Base-by-base conservation (phyloP, 2,888 invertebrate species). In the Lottia scabra region DNA sequence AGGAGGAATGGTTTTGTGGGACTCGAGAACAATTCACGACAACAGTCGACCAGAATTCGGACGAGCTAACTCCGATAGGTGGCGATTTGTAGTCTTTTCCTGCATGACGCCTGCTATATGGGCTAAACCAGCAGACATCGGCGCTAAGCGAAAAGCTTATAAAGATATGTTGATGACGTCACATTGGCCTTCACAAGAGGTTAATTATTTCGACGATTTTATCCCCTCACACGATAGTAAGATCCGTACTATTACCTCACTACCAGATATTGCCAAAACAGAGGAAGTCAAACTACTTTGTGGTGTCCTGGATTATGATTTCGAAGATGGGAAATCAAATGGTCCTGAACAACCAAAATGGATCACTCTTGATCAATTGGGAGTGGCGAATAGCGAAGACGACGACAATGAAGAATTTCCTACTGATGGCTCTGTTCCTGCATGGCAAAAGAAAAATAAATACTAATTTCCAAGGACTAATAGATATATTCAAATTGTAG, bases 1-100 rank as follows among this genome's bases (percentile, higher is more conserved):
- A 74, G 85, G 85, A 16, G 84, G 84, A 16, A 78, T 85, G 68
- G 80, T 84, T 19, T 68, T 85, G 12, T 85, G 85, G 85, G 85
- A 85, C 73, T 85, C 84, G 0, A 67, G 84, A 30, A 70, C 78
- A 5, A 80, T 85, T 10, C 85, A 85, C 63, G 84, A 81, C 8
- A 83, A 84, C 48, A 79, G 78, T 3, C 75, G 74, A 64, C 84
- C 84, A 27, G 66, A 72, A 13, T 16, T 72, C 19, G 79, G 75
- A 10, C 71, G 84, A 12, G 68, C 70, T 13, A 71, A 81, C 66
- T 63, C 75, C 10, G 81, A 75, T 16, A 75, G 83, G 56, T 85
- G 83, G 83, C 76, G 85, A 27, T 80, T 76, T 67, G 78, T 79
- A 16, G 77, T 80, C 1, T 84, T 85, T 70, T 80, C 81, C 8